Base-by-base conservation (phyloP, 1,140 invertebrate genomes). In the Druon quercuslanigerum region DNA sequence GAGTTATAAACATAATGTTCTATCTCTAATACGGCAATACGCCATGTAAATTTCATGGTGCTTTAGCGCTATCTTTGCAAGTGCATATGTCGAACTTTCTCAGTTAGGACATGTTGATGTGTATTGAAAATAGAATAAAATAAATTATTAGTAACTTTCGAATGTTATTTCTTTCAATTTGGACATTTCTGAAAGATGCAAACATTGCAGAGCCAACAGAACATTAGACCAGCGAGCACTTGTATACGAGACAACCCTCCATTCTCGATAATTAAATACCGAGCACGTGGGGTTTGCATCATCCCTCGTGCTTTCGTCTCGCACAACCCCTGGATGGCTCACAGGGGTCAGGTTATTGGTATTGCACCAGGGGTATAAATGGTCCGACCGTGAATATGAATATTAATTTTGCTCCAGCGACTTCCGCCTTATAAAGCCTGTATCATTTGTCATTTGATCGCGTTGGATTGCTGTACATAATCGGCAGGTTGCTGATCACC, bases 231-330 rank as follows among this genome's bases (percentile, higher is more conserved):
- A 76, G 60, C 16, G 74, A 73, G 25, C 16, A 86, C 85, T 87
- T 85, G 83, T 79, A 83, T 79, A 66, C 51, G 72, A 75, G 85
- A 85, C 84, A 80, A 83, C 88, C 87, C 87, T 87, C 85, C 79
- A 85, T 87, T 84, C 81, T 74, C 82, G 84, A 84, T 89, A 90
- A 90, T 90, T 90, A 90, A 90, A 90, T 90, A 89, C 87, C 89
- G 79, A 81, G 85, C 86, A 89, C 86, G 85, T 84, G 85, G 83
- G 86, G 85, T 82, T 78, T 57, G 71, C 51, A 75, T 78, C 82
- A 84, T 81, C 82, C 82, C 72, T 80, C 19, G 71, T 4, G 71
- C 79, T 77, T 78, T 73, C 75, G 50, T 75, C 57, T 66, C 12
- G 51, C 46, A 20, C 60, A 57, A 66, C 17, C 80, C 79, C 78